Base-by-base conservation (phyloP, 2,797 vertebrate species). In the Anas acuta region DNA sequence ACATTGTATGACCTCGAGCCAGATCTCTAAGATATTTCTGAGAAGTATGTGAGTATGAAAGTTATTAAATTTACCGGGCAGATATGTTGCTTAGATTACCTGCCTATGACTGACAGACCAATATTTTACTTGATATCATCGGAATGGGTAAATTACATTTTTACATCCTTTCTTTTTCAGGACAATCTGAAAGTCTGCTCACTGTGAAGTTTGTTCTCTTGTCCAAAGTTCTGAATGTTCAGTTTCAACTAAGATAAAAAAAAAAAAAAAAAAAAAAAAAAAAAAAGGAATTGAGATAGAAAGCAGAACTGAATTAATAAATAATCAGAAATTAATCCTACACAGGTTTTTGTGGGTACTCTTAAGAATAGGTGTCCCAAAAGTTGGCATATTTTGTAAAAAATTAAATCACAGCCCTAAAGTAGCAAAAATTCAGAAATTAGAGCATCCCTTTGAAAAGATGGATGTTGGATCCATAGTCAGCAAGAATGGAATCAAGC, bases 41-140 rank as follows among this genome's bases (percentile, higher is more conserved):
- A 51, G 66, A 92, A 92, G 28, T 77, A 32, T 73, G 47, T 51
- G 26, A 90, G 66, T 45, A 33, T 43, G 19, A 33, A 92, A 94
- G 49, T 89, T 78, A 92, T 82, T 93, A 87, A 69, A 93, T 87
- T 56, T 87, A 7, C 71, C 61, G 32, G 41, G 49, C 33, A 87
- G 71, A 79, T 70, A 67, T 56, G 86, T 93, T 93, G 57, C 54
- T 89, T 87, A 54, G 67, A 87, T 95, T 93, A 90, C 65, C 35
- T 87, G 25, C 45, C 37, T 69, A 2, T 76, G 87, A 89, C 23
- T 87, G 89, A 82, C 74, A 89, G 87, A 33, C 21, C 58, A 87
- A 61, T 92, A 89, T 81, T 80, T 37, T 62, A 8, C 61, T 61
- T 82, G 49, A 69, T 92, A 51, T 45, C 16, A 65, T 37, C 14